Conservation (phyloP, 2,113 vertebrate genomes). For the Prolemur simus region DNA sequence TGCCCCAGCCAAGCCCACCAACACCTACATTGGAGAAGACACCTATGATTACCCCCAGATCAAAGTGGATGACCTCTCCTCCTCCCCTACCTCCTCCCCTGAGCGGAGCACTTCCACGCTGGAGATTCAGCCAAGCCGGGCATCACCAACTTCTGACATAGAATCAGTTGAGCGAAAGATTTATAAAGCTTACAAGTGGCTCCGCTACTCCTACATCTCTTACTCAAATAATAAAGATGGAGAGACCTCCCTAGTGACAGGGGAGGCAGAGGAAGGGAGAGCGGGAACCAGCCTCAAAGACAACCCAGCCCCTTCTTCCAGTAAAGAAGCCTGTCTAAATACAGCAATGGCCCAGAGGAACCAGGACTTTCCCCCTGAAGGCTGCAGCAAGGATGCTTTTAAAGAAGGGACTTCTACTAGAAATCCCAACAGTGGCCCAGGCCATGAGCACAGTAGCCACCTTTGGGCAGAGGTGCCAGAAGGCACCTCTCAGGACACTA, state of each 20-base stretch:
- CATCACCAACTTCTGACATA: conserved; percentile 83
- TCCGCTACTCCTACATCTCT: conserved; percentile 89
- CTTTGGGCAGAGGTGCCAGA: conserved; percentile 78
- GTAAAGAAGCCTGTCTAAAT: conserved; percentile 76
- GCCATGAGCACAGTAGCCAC: conserved; percentile 78
- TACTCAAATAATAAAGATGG: conserved; percentile 86
- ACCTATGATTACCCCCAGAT: conserved; percentile 94
- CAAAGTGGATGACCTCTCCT: conserved; percentile 92
- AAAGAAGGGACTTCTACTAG: conserved; percentile 80
- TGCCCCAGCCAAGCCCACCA: conserved; percentile 73
- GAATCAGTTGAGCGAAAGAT: conserved; percentile 89
- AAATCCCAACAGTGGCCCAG: conserved; percentile 77
- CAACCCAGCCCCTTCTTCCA: conserved; percentile 58
- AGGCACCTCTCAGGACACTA: conserved; percentile 78
- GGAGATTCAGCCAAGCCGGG: conserved; percentile 81
- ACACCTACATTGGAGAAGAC: conserved; percentile 91
- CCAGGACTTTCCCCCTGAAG: conserved; percentile 76
- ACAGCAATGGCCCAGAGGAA: conserved; percentile 58
- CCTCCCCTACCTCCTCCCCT: conserved; percentile 89
- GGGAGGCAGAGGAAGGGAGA: conserved; percentile 84
- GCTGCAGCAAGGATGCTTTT: conserved; percentile 74
- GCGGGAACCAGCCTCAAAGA: conserved; percentile 85
- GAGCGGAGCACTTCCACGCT: conserved; percentile 81
- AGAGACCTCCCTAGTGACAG: conserved; percentile 81
- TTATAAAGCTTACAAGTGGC: conserved; percentile 90